Evolutionary conservation across 2,888 invertebrate species (phyloP).

Genomic region (Melinopterus prodromus): DNA sequence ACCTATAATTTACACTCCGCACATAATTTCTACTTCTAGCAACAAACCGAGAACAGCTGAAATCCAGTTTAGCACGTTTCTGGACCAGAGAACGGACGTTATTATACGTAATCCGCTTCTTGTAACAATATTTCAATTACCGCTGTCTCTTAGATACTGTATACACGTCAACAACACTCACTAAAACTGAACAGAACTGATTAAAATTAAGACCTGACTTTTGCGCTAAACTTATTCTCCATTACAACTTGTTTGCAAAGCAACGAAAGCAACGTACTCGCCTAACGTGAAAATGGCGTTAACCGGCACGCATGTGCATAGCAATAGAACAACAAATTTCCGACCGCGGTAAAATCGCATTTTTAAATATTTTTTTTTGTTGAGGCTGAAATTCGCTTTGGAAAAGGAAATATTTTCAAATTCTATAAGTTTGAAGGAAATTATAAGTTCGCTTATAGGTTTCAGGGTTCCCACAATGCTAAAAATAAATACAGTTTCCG

Average conservation of each 20-base stretch:
- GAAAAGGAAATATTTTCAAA: slow-evolving; percentile 16
- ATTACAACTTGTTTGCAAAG: slow-evolving; percentile 23
- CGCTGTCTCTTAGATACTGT: not conserved
- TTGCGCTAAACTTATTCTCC: slow-evolving; percentile 22
- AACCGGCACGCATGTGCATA: slow-evolving; percentile 34
- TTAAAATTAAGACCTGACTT: not conserved
- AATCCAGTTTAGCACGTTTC: not conserved
- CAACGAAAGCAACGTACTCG: slow-evolving; percentile 24
- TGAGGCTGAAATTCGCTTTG: slow-evolving; percentile 6
- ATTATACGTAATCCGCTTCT: not conserved
- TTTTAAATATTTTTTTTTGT: slow-evolving; percentile 11
- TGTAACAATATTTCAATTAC: not conserved
- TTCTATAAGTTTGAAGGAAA: slow-evolving; percentile 17
- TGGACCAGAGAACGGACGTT: not conserved
- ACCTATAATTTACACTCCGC: slow-evolving; percentile 39
- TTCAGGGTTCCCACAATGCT: slow-evolving; percentile 31
- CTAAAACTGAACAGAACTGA: not conserved
- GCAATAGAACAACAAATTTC: slow-evolving; percentile 8
- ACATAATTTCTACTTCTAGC: slow-evolving; percentile 21
- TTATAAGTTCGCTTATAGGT: slow-evolving; percentile 28
- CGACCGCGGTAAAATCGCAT: slow-evolving; percentile 6
- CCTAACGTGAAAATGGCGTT: slow-evolving; percentile 37
- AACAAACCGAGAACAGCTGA: not conserved
- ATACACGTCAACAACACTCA: not conserved
- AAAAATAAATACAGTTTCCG: slow-evolving; percentile 16